These are phyloP conservation scores for Amazona guildingii DNA, from an alignment of 2,113 vertebrate species.

Conservation along the genomic window DNA sequence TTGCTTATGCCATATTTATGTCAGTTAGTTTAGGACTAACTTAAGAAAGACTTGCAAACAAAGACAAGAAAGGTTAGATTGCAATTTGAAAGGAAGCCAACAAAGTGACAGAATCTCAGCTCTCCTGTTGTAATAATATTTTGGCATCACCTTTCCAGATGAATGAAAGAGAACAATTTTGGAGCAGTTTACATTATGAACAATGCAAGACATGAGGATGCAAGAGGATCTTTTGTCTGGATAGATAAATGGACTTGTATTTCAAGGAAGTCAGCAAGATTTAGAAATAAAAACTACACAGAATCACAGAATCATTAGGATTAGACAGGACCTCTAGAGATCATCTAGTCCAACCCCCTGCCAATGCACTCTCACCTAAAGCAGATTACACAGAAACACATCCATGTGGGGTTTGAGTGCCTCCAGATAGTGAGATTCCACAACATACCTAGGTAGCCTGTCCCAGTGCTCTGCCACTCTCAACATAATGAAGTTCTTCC, in stretches of 20 bases:
- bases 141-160: neutral
- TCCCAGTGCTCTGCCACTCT: neutral
- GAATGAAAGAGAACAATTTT: neutral
- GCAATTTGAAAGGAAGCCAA: neutral
- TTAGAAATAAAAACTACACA: neutral
- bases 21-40: neutral
- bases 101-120: neutral
- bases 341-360: neutral
- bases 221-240: neutral
- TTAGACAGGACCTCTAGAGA: neutral
- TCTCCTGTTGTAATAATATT: neutral
- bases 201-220: fast-evolving
- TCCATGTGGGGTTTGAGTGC: neutral
- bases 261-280: neutral
- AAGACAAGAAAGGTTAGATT: neutral
- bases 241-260: neutral
- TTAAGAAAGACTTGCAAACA: neutral
- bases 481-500: neutral
- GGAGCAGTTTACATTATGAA: neutral
- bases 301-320: neutral
- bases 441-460: neutral
- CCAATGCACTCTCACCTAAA: neutral
- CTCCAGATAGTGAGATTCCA: neutral
- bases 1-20: neutral
- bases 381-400: neutral